These are phyloP conservation scores for Myoxocephalus aenaeus DNA, from an alignment of 2,797 vertebrate species.

Conservation along the genomic window DNA sequence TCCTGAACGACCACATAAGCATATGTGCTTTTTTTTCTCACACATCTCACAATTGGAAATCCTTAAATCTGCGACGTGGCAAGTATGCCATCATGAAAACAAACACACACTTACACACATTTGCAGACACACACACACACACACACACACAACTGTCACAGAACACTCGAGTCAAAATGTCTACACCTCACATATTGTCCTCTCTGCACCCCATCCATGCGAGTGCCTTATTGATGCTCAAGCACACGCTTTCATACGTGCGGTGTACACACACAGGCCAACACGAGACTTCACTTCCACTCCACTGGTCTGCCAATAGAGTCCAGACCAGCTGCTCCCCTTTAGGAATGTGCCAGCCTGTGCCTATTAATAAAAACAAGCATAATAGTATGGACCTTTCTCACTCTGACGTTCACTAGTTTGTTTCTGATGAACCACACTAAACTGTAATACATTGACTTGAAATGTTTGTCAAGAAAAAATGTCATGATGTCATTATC, in stretches of 20 bases:
- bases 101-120: background rate
- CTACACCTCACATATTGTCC: background rate
- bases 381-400: slow-evolving; percentile 18
- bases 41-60: background rate
- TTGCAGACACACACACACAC: background rate
- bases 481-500: background rate
- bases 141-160: background rate
- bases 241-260: slow-evolving; percentile 20
- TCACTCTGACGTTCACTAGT: slow-evolving; percentile 3
- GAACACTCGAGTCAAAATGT: background rate
- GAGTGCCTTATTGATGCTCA: slow-evolving; percentile 12
- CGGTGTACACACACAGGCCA: slow-evolving; percentile 5
- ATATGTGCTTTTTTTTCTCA: background rate
- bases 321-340: slow-evolving; percentile 65
- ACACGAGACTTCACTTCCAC: slow-evolving; percentile 31
- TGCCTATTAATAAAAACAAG: slow-evolving; percentile 60
- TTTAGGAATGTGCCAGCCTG: slow-evolving; percentile 55
- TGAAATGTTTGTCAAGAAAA: background rate
- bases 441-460: background rate
- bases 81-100: background rate
- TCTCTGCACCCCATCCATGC: slow-evolving; percentile 9
- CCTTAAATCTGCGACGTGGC: background rate
- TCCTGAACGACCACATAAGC: background rate
- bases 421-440: background rate
- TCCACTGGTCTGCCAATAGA: slow-evolving; percentile 48